Base-by-base conservation (phyloP, 2,113 vertebrate genomes). In the Grallaria varia region DNA sequence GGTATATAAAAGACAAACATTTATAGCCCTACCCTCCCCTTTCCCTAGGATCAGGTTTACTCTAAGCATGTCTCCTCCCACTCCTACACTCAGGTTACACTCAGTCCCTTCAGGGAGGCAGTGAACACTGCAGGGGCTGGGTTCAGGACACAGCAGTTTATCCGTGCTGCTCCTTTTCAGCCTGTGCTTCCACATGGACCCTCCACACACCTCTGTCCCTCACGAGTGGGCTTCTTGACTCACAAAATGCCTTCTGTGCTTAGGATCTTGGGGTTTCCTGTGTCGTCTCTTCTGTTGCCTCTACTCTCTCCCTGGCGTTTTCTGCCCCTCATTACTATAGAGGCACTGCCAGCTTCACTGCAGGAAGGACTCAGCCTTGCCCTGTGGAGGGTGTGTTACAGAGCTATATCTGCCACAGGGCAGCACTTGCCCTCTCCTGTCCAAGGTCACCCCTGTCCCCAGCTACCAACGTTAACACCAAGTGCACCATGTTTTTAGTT, bases 31-130 rank as follows among this genome's bases (percentile, higher is more conserved):
- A 6, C 9, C 6, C 7, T 47, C 3, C 8, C 6, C 9, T 5
- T 76, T 91, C 72, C 18, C 27, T 20, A 58, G 23, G n/a, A 11
- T 62, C 20, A 55, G 2, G 3, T 55, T 87, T n/a, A 20, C 12
- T 84, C 25, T 30, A 28, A 27, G 16, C 18, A 28, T 15, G 8
- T 63, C 8, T 63, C 17, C 6, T 56, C 14, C 22, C 12, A 8
- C 10, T n/a, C 10, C 9, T 72, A 2, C 18, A 0, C 5, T n/a
- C 9, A 1, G 4, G 42, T 72, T 45, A 6, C 8, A 9, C 10
- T n/a, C 9, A 21, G 31, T 53, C 20, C 28, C 3, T 59, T 39
- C 30, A 42, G 9, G 14, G 16, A 58, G 49, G 35, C 39, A 52
- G 55, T 15, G 55, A 50, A 28, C 22, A 22, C 47, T 47, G 37